Base-by-base conservation (phyloP, 1,140 invertebrate genomes). In the Eumaeus atala region DNA sequence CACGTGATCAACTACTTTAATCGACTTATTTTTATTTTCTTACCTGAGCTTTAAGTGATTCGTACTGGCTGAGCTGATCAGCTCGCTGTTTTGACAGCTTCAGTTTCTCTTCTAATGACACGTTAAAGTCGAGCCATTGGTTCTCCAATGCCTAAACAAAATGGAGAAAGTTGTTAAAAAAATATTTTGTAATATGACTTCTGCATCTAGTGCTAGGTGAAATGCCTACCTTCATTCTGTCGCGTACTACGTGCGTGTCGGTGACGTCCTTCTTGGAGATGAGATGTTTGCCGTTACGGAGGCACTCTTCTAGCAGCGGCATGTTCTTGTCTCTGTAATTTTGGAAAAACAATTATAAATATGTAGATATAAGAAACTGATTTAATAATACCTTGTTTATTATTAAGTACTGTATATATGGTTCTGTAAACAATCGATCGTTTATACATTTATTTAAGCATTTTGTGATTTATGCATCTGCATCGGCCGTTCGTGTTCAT, bases 261-360 rank as follows among this genome's bases (percentile, higher is more conserved):
- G 95, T 97, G 2, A 97, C 93, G 77, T 97, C 95, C 56, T 96
- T 95, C 84, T 96, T 95, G 6, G 92, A 87, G n/a, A 97, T 90
- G 9, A 98, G 89, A 56, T 92, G 92, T 75, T 94, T 96, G 21
- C 96, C 97, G 54, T 91, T 91, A 5, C 90, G 88, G 17, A 97
- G 90, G 50, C 95, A 91, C 58, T 94, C 92, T 64, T 97, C 95
- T 51, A 96, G 92, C 11, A 89, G 61, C 18, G 88, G 88, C 67
- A 82, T 77, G 80, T 84, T 74, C 80, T 87, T 60, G 70, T 86
- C 80, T 35, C 87, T 88, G 59, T 34, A 50, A 52, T 8, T 16
- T 16, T 42, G n/a, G n/a, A n/a, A n/a, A n/a, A n/a, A n/a, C 17
- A 16, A 42, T 16, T 3, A 42, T 8, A 16, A 1, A 3, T 12